phyloP scores from a whole-genome alignment of 2,113 vertebrate genomes.

The Lasiurus cinereus region DNA sequence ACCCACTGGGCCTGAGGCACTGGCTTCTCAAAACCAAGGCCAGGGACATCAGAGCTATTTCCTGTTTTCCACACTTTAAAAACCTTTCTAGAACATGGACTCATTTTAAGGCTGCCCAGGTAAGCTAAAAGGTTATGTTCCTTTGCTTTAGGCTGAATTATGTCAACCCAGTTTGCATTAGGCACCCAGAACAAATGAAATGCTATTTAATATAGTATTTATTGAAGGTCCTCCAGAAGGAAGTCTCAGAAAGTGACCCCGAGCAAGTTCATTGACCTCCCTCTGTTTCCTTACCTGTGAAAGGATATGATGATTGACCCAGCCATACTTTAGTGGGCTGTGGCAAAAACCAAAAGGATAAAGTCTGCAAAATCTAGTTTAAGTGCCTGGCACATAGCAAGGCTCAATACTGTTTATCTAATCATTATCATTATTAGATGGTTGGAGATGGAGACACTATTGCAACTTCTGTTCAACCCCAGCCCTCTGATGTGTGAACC shows the following conservation, averaged over 20 bases:
- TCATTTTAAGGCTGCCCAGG: conserved; percentile 23
- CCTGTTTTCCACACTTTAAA: neutral
- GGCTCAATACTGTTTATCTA: neutral
- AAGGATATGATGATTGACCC: neutral
- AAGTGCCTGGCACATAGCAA: neutral
- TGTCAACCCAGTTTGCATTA: neutral
- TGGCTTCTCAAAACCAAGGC: neutral
- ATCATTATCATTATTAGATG: neutral
- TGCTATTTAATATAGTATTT: neutral
- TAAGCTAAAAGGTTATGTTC: conserved; percentile 28
- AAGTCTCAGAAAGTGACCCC: conserved; percentile 27
- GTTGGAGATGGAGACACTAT: neutral
- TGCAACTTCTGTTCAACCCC: neutral
- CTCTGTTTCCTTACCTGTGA: conserved; percentile 19
- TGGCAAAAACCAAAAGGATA: neutral
- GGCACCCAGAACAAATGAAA: neutral
- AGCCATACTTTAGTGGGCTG: neutral
- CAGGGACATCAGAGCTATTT: neutral
- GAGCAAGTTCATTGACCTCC: neutral
- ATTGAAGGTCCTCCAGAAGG: neutral
- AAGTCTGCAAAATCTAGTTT: neutral
- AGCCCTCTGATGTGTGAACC: neutral
- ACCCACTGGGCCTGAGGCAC: neutral
- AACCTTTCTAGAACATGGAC: neutral
- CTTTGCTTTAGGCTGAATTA: conserved; percentile 21